Percentiles rank a stretch among this genome's conserved stretches.
Conservation (phyloP, 2,888 invertebrate species). For the Microplitis deprimator region DNA sequence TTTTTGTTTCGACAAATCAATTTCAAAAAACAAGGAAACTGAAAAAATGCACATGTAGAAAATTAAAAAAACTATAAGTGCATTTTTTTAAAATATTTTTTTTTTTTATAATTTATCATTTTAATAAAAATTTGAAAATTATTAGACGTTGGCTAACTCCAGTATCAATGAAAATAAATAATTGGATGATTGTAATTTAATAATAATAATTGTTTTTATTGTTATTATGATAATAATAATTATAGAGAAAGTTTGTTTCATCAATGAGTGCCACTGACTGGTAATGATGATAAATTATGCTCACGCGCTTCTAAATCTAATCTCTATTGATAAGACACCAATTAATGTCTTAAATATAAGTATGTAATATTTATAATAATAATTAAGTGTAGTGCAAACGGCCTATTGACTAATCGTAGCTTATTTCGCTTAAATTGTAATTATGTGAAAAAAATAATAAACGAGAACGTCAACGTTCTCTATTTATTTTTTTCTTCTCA, state of each 20-base stretch:
- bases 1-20: too few species aligned
- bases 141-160: neutral
- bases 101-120: too few species aligned
- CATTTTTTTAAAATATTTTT: too few species aligned
- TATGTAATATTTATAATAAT: constrained; percentile 28
- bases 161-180: too few species aligned
- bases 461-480: neutral
- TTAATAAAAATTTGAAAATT: too few species aligned
- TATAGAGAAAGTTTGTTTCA: neutral
- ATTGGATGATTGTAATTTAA: too few species aligned
- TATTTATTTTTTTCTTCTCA: neutral
- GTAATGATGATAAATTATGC: constrained; percentile 18
- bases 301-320: constrained; percentile 24
- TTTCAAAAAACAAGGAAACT: too few species aligned
- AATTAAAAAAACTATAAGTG: too few species aligned
- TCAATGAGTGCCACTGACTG: constrained; percentile 5
- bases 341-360: constrained; percentile 14
- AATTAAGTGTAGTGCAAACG: constrained; percentile 55
- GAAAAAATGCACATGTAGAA: too few species aligned
- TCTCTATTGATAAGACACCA: constrained; percentile 24
- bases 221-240: neutral
- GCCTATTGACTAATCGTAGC: constrained; percentile 56
- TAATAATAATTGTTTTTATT: too few species aligned
- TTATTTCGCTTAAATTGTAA: constrained; percentile 29
- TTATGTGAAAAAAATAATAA: neutral